Evolutionary conservation across 2,888 invertebrate genomes (phyloP).

Genomic region (Tachystola acroxantha): DNA sequence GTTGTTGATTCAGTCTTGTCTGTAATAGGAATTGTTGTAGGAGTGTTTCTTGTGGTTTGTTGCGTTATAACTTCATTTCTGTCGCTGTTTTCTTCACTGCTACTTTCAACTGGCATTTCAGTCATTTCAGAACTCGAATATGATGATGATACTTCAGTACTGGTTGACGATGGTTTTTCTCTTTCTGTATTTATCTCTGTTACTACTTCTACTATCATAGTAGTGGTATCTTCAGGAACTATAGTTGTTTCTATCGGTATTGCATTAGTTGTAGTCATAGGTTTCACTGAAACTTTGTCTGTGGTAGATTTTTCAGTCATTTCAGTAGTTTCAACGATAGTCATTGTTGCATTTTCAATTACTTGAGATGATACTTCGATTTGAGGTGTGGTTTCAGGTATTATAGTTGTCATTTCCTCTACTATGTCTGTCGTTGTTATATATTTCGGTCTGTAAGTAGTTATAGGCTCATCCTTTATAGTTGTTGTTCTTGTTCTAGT

Average conservation of each 20-base stretch:
- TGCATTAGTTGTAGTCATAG: constrained; percentile 12
- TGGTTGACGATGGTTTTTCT: constrained; percentile 26
- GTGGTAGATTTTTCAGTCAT: constrained; percentile 16
- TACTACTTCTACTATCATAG: constrained; percentile 42
- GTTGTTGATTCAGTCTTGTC: constrained; percentile 15
- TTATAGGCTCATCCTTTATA: constrained; percentile 43
- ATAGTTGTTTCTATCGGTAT: constrained; percentile 18
- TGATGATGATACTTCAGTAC: constrained; percentile 19
- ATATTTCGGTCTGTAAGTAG: constrained; percentile 65
- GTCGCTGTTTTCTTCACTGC: constrained; percentile 52
- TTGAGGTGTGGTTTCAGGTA: constrained; percentile 43
- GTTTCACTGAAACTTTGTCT: constrained; percentile 20
- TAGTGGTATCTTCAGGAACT: constrained; percentile 35
- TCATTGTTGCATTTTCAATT: constrained; percentile 32
- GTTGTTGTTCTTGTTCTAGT: constrained; percentile 46
- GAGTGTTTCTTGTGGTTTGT: constrained; percentile 20
- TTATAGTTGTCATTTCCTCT: constrained; percentile 45
- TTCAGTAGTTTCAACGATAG: constrained; percentile 24
- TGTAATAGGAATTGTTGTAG: constrained; percentile 19
- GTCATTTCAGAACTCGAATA: constrained; percentile 20
- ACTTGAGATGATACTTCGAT: constrained; percentile 55
- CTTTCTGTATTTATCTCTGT: constrained; percentile 55
- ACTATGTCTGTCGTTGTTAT: constrained; percentile 40
- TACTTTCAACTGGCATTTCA: constrained; percentile 24
- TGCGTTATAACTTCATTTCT: constrained; percentile 56